Evolutionary conservation across 2,113 vertebrate genomes (phyloP).

Genomic region (Dendropsophus ebraccatus): DNA sequence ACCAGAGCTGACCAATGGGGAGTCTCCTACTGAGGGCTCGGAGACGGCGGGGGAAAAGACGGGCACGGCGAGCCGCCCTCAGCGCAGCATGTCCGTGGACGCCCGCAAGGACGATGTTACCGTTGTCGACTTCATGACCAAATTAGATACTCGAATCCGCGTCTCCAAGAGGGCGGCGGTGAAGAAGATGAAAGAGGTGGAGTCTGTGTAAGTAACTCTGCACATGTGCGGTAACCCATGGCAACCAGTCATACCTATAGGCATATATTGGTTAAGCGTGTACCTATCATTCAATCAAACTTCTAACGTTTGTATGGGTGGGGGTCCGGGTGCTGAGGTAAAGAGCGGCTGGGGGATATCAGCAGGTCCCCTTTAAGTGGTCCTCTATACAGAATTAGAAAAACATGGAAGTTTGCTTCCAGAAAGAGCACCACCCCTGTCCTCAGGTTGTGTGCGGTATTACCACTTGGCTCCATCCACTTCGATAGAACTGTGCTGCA

Average conservation of each 20-base stretch:
- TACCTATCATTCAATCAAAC: no score
- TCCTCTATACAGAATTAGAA: no score
- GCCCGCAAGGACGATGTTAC: conserved; percentile 74
- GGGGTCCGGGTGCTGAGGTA: no score
- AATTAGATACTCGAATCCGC: conserved; percentile 82
- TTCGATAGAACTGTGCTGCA: no score
- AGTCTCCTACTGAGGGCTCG: conserved; percentile 61
- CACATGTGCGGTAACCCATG: background rate
- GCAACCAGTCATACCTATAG: background rate
- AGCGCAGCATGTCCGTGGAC: background rate
- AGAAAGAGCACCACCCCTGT: no score
- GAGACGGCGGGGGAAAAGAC: conserved; percentile 18
- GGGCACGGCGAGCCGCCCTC: background rate
- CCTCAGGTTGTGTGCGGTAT: no score
- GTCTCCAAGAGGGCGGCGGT: conserved; percentile 83
- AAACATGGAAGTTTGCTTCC: no score
- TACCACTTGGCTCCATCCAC: no score
- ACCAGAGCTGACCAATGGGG: conserved; percentile 61
- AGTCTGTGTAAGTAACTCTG: conserved; percentile 69
- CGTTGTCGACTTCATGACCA: conserved; percentile 82
- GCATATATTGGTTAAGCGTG: no score
- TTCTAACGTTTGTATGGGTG: no score
- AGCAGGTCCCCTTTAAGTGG: no score
- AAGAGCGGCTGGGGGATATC: no score
- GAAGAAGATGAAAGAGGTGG: conserved; percentile 70